Evolutionary conservation across 2,113 vertebrate genomes (phyloP), one percentile per base, ranked within the genome.

Genomic region (Eleginops maclovinus): DNA sequence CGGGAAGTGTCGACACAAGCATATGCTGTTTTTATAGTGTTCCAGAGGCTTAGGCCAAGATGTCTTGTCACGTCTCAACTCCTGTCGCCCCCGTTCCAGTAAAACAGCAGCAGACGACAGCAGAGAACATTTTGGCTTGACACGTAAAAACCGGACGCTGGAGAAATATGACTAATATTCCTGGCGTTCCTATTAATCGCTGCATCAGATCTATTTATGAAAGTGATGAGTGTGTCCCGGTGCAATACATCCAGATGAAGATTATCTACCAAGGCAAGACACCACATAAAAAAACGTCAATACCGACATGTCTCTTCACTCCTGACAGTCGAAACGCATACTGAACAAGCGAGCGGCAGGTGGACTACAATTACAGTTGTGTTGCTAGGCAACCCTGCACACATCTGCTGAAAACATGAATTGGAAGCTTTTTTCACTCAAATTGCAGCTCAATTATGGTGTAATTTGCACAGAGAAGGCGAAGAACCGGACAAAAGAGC

Each of bases 401-500:
- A 85, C 69, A 85, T 87, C 65, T 58, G 28, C 41, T 65, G 59
- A 75, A 75, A 83, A 84, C 63, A 77, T 87, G 72, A 85, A 80
- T 88, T 79, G 86, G 61, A 89, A 76, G 73, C 85, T 26, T 83
- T 90, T 90, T 89, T 68, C 62, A 69, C 75, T 78, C 84, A 90
- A 88, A 92, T 78, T 84, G 82, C 86, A 83, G 86, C 81, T 73
- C 83, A 86, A 89, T 91, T 88, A 90, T 77, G 16, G 50, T 77
- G 77, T 71, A 89, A 90, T 91, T 91, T 91, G 71, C 46, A 67
- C 79, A 80, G 75, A 60, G 76, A 86, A 75, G 67, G 28, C 65
- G 63, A 88, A 72, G 75, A 67, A 83, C 65, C 43, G 66, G 79
- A 69, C 51, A 83, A 56, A 91, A 79, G 46, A 55, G 59, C 24